These are phyloP conservation scores for Hirundichthys speculiger DNA, from an alignment of 2,113 vertebrate species.

Conservation along the genomic window DNA sequence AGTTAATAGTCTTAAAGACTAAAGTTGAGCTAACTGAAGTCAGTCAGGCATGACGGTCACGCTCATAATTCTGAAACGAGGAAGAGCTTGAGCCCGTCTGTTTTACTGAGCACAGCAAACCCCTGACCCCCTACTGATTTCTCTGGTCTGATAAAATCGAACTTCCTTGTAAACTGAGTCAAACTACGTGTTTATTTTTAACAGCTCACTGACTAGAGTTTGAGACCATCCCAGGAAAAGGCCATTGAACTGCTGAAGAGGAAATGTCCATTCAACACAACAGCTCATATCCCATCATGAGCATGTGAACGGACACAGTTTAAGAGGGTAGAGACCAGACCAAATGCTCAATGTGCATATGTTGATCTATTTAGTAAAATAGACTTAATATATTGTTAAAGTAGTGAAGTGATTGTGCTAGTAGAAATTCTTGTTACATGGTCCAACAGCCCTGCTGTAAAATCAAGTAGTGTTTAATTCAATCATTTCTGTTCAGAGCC, in stretches of 20 bases:
- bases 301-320: background rate
- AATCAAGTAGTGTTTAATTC: slow-evolving; percentile 1
- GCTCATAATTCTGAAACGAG: slow-evolving; percentile 29
- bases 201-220: slow-evolving; percentile 3
- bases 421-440: background rate
- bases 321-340: too few relatives aligned
- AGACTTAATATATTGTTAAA: background rate
- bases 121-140: background rate
- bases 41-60: slow-evolving; percentile 16
- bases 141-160: slow-evolving; percentile 29
- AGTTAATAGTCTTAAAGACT: slow-evolving; percentile 15
- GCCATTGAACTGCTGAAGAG: slow-evolving; percentile 10
- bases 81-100: slow-evolving; percentile 15
- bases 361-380: background rate
- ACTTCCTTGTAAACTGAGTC: slow-evolving; percentile 12
- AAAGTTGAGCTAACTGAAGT: slow-evolving; percentile 5
- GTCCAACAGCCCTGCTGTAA: background rate
- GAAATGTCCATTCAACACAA: slow-evolving; percentile 20
- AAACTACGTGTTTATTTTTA: slow-evolving; percentile 28
- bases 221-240: slow-evolving; percentile 24
- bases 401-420: background rate
- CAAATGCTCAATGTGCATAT: too few relatives aligned
- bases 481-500: background rate
- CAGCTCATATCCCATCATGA: slow-evolving; percentile 6
- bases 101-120: slow-evolving; percentile 7